Conservation (phyloP, 1,140 invertebrate genomes). For the Meloidogyne floridensis region DNA sequence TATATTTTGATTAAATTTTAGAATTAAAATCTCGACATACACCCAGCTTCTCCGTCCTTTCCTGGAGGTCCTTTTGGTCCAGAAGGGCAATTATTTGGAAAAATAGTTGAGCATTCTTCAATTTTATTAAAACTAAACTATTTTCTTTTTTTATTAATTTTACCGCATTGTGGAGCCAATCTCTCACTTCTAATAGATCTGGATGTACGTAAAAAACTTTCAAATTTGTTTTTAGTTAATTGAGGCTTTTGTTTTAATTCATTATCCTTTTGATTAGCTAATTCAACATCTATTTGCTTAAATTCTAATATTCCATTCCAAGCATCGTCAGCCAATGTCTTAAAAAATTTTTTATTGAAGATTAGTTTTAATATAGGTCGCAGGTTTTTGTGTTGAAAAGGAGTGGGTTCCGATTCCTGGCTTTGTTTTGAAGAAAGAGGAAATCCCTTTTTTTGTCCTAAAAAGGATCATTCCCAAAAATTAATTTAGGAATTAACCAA, state of each 20-base stretch:
- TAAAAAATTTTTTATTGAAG: neutral
- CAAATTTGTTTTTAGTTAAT: constrained; percentile 1
- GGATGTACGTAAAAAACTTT: constrained; percentile 3
- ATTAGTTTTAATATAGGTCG: neutral
- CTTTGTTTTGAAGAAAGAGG: no score
- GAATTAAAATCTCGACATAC: neutral
- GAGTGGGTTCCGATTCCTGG: no score
- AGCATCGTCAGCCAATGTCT: constrained; percentile 12
- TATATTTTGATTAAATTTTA: neutral
- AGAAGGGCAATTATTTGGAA: constrained; percentile 15
- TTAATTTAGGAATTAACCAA: no score
- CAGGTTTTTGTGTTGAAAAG: neutral
- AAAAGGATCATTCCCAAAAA: no score
- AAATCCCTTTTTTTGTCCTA: no score
- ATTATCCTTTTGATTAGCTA: neutral
- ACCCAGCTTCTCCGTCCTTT: neutral
- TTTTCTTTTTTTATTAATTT: neutral
- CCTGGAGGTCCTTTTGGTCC: constrained; percentile 10
- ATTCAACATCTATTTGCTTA: neutral
- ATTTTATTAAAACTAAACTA: neutral
- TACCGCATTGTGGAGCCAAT: constrained; percentile 23
- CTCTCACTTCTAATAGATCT: neutral
- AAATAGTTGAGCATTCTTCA: constrained; percentile 17
- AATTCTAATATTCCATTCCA: constrained; percentile 16
- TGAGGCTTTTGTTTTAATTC: no score